These are phyloP conservation scores for Siniperca knerii DNA, from an alignment of 2,113 vertebrate genomes.

Conservation along the genomic window DNA sequence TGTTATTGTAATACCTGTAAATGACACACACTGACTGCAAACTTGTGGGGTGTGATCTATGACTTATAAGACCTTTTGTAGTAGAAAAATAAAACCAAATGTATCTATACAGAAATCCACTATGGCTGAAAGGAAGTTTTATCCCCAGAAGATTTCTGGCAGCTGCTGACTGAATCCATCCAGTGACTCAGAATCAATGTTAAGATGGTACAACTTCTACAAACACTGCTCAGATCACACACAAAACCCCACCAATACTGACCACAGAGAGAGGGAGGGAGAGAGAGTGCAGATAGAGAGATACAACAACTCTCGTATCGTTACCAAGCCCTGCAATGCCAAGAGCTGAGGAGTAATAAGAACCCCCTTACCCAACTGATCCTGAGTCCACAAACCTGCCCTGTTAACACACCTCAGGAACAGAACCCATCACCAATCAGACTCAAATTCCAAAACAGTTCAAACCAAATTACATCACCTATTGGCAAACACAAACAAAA, in stretches of 20 bases:
- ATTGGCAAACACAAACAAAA: no score
- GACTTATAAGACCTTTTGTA: neutral
- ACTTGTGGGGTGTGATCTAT: neutral
- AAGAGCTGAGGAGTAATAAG: no score
- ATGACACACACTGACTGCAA: neutral
- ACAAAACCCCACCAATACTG: neutral
- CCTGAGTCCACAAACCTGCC: no score
- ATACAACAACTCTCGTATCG: no score
- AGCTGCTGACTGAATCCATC: neutral
- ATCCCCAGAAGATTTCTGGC: neutral
- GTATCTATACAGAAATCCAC: neutral
- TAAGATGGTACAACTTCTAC: neutral
- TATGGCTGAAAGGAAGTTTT: neutral
- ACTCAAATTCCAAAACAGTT: no score
- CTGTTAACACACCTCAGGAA: no score
- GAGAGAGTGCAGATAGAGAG: neutral
- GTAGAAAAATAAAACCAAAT: neutral
- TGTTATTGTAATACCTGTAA: no score
- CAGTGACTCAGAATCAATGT: neutral
- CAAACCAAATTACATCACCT: no score
- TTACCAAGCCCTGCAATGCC: no score
- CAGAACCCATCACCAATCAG: no score
- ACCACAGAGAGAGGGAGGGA: neutral
- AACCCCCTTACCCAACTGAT: no score
- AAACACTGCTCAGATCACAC: neutral